Conservation (phyloP, 1,140 invertebrate genomes). For the Bombus breviceps region DNA sequence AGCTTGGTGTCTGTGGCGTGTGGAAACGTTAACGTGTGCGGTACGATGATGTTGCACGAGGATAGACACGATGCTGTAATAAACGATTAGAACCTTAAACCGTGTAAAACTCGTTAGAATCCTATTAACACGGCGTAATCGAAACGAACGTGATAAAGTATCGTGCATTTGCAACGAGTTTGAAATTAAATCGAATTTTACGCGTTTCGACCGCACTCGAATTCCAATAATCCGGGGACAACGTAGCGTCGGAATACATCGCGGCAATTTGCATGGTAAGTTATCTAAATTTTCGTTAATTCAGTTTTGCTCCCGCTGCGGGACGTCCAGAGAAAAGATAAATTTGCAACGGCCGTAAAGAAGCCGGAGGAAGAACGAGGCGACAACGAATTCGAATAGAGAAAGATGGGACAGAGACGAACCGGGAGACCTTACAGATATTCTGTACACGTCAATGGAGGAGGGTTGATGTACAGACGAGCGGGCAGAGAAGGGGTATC, state of each 20-base stretch:
- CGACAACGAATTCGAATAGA: neutral
- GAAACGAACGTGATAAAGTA: neutral
- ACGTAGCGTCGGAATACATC: neutral
- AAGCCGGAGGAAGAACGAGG: constrained; percentile 9
- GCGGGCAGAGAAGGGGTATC: constrained; percentile 3
- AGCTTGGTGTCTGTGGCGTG: fast-evolving
- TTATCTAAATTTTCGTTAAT: constrained; percentile 7
- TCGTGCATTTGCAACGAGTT: neutral
- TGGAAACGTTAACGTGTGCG: neutral
- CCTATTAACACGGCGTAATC: neutral
- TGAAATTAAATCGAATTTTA: neutral
- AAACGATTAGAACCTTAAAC: neutral
- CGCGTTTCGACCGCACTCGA: neutral
- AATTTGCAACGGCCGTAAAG: constrained; percentile 23
- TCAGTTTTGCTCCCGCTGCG: neutral
- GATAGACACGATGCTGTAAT: neutral
- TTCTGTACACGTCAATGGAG: constrained; percentile 31
- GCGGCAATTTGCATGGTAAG: neutral
- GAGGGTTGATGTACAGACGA: neutral
- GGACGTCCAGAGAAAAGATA: neutral
- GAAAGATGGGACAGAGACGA: constrained; percentile 22
- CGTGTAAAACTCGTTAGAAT: neutral
- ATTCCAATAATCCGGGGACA: neutral
- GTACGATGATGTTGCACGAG: neutral
- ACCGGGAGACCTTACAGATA: constrained; percentile 38